Evolutionary conservation across 2,888 invertebrate genomes (phyloP), one percentile per base, ranked within the genome.

Genomic region (Hermaeophaga mercurialis): DNA sequence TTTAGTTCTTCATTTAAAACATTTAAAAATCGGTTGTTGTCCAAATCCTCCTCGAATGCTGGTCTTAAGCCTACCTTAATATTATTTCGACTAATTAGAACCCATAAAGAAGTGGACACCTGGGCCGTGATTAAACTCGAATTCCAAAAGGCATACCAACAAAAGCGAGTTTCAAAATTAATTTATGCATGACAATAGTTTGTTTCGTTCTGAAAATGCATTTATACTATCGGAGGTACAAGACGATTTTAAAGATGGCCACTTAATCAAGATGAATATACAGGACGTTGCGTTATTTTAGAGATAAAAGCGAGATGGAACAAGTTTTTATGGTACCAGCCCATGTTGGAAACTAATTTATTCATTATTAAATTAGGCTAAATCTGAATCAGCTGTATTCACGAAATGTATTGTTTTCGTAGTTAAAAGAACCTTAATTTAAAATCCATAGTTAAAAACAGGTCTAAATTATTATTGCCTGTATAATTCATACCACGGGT

Each of bases 61-160:
- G 5, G 12, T 36, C 36, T 38, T 12, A 46, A 34, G 36, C 36
- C 9, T 24, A 34, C 34, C 22, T 38, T n/a, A 7, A 39, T 52
- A 56, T 52, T 48, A 56, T 56, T 47, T 48, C 47, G 39, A 48
- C 55, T 59, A 59, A 59, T 59, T 59, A 59, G 36, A 28, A 22
- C 22, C 47, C 44, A 49, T 56, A 46, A 48, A 54, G 39, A 14
- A 11, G 36, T 39, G 52, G 48, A 61, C 61, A 63, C 63, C 60
- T 63, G 63, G 59, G 61, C 58, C 56, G 55, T 59, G 49, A 61
- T 63, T 58, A 54, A 59, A 50, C 54, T 59, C 57, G 52, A 50
- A 59, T 61, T 56, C 63, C 61, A 64, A 59, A 58, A 45, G 43
- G 28, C 31, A 43, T 26, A 33, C 39, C 48, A 53, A 45, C 59